Evolutionary conservation across 1,140 invertebrate genomes (phyloP).

Genomic region (Cyphomyrmex costatus): DNA sequence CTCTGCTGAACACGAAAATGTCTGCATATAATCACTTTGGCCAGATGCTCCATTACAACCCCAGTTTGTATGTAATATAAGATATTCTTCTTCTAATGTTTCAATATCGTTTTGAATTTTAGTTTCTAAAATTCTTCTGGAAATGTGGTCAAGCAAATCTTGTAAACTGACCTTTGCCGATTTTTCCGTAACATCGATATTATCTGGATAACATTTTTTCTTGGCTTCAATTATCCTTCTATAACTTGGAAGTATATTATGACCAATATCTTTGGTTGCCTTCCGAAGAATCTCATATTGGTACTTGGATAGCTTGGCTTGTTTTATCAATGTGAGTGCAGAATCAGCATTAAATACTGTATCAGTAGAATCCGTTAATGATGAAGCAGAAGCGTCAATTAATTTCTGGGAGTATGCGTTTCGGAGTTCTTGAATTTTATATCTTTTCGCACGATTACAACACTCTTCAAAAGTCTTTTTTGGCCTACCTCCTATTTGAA

Average conservation of each 20-base stretch:
- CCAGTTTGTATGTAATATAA: constrained; percentile 33
- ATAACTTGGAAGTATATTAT: constrained; percentile 42
- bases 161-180: constrained; percentile 2
- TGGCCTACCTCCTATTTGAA: constrained; percentile 5
- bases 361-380: neutral
- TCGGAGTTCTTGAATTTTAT: constrained; percentile 13
- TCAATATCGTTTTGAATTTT: constrained; percentile 12
- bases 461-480: constrained; percentile 19
- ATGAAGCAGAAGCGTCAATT: constrained; percentile 43
- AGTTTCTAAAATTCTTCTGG: constrained; percentile 21
- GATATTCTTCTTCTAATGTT: constrained; percentile 5
- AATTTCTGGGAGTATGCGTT: neutral
- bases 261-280: constrained; percentile 23
- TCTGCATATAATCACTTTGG: constrained; percentile 10
- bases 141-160: constrained; percentile 35
- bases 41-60: constrained; percentile 34
- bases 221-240: neutral
- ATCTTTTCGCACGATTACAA: constrained; percentile 10
- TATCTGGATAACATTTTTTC: constrained; percentile 30
- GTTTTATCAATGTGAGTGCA: constrained; percentile 17
- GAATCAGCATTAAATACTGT: constrained; percentile 2
- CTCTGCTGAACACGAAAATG: too few species aligned
- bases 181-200: constrained; percentile 27
- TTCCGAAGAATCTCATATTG: constrained; percentile 25
- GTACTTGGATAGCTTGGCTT: constrained; percentile 21